These are phyloP conservation scores for Philopedon plagiatum DNA, from an alignment of 2,888 invertebrate species.

Conservation along the genomic window DNA sequence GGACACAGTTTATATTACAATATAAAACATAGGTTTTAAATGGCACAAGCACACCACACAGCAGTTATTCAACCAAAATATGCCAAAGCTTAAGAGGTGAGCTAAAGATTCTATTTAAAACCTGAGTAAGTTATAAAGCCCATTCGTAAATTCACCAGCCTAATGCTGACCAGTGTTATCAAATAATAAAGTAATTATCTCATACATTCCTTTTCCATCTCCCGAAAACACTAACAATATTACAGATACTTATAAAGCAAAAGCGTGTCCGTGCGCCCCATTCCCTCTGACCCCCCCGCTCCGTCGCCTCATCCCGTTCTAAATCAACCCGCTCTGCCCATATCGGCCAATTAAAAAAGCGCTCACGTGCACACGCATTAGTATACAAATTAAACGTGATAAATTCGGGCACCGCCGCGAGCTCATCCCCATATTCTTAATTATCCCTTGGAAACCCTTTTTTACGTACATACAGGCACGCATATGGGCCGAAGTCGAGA, in stretches of 20 bases:
- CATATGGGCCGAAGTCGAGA: constrained; percentile 32
- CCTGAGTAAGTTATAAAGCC: too few relatives aligned
- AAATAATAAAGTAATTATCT: too few relatives aligned
- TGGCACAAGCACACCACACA: too few relatives aligned
- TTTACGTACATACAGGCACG: constrained; percentile 19
- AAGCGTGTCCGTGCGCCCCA: constrained; percentile 41
- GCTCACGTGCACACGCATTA: constrained; percentile 52
- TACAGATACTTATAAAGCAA: constrained; percentile 47
- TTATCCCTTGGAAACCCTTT: constrained; percentile 49
- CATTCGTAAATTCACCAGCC: too few relatives aligned
- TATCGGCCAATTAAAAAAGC: constrained; percentile 49
- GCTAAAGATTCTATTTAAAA: too few relatives aligned
- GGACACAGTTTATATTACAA: too few relatives aligned
- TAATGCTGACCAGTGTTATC: too few relatives aligned
- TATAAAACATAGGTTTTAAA: too few relatives aligned
- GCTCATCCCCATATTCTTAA: constrained; percentile 50
- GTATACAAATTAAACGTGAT: constrained; percentile 53
- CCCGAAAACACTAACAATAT: constrained; percentile 29
- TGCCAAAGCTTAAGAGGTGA: too few relatives aligned
- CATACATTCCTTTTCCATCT: background rate
- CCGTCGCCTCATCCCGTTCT: constrained; percentile 3
- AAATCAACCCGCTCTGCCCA: constrained; percentile 25
- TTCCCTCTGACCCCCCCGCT: constrained; percentile 35
- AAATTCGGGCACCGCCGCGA: constrained; percentile 45
- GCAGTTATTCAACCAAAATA: too few relatives aligned